Percentiles rank a stretch among this genome's conserved stretches.
Evolutionary conservation across 2,113 vertebrate genomes (phyloP).

Genomic region (Microcebus tavaratra): DNA sequence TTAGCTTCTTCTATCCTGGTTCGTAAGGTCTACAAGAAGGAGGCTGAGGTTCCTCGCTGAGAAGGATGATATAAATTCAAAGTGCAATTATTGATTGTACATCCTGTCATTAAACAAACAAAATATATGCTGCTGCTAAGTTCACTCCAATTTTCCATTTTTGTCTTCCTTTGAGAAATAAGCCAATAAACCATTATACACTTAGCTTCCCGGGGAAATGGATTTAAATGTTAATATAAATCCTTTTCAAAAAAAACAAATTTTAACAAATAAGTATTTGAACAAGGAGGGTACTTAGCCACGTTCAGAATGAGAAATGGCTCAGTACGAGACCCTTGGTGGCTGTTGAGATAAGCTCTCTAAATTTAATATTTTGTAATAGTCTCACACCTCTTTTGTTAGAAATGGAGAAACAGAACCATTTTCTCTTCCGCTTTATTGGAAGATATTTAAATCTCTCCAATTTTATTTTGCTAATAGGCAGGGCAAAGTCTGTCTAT

Average conservation of each 20-base stretch:
- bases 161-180: slow-evolving; percentile 78
- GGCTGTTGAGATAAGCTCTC: slow-evolving; percentile 79
- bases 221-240: slow-evolving; percentile 84
- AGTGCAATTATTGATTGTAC: slow-evolving; percentile 74
- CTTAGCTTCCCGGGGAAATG: slow-evolving; percentile 79
- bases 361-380: slow-evolving; percentile 83
- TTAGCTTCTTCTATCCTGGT: no score
- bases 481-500: slow-evolving; percentile 74
- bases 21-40: slow-evolving; percentile 48
- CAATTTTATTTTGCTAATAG: slow-evolving; percentile 80
- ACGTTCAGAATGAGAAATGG: slow-evolving; percentile 76
- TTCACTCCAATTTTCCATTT: slow-evolving; percentile 75
- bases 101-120: slow-evolving; percentile 80
- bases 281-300: slow-evolving; percentile 80
- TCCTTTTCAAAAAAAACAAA: slow-evolving; percentile 79
- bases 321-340: slow-evolving; percentile 69
- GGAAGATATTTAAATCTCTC: slow-evolving; percentile 73
- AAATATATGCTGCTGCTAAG: slow-evolving; percentile 74
- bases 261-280: slow-evolving; percentile 82
- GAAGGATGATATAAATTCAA: slow-evolving; percentile 77
- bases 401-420: slow-evolving; percentile 73
- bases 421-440: slow-evolving; percentile 71
- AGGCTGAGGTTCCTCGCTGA: slow-evolving; percentile 57
- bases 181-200: slow-evolving; percentile 80
- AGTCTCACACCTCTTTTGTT: slow-evolving; percentile 77